Evolutionary conservation across 1,140 invertebrate species (phyloP).

Genomic region (Sminthurides bifidus): DNA sequence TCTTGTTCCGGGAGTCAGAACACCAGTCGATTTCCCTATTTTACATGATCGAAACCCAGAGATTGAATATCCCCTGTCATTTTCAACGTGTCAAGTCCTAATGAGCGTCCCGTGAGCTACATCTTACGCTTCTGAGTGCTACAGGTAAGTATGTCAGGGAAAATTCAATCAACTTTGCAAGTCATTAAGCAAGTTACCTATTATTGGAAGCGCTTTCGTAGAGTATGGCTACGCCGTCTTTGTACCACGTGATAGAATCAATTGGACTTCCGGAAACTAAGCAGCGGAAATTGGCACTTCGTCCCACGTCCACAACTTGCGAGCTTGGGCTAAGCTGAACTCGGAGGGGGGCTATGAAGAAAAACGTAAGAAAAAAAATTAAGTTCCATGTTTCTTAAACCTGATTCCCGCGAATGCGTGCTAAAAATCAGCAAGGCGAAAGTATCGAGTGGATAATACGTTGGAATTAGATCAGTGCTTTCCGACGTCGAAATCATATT

Average conservation of each 20-base stretch:
- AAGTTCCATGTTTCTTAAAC: background rate
- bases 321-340: conserved; percentile 59
- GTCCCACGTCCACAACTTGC: conserved; percentile 65
- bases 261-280: conserved; percentile 71
- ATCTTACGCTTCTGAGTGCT: too few relatives aligned
- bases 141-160: too few relatives aligned
- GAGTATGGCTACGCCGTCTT: conserved; percentile 48
- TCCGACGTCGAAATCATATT: background rate
- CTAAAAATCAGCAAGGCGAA: background rate
- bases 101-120: too few relatives aligned
- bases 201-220: conserved; percentile 2
- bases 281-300: conserved; percentile 70
- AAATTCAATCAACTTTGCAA: too few relatives aligned
- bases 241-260: conserved; percentile 66
- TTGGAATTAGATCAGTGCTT: background rate
- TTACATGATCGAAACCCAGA: too few relatives aligned
- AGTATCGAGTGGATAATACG: background rate
- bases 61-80: too few relatives aligned
- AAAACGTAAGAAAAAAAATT: background rate
- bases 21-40: too few relatives aligned
- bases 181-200: background rate
- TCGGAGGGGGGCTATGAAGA: conserved; percentile 43
- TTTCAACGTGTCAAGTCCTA: too few relatives aligned
- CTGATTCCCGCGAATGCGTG: background rate
- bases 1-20: too few relatives aligned